Evolutionary conservation across 2,797 vertebrate species (phyloP).

Genomic region (Mormyrops boulengeri): DNA sequence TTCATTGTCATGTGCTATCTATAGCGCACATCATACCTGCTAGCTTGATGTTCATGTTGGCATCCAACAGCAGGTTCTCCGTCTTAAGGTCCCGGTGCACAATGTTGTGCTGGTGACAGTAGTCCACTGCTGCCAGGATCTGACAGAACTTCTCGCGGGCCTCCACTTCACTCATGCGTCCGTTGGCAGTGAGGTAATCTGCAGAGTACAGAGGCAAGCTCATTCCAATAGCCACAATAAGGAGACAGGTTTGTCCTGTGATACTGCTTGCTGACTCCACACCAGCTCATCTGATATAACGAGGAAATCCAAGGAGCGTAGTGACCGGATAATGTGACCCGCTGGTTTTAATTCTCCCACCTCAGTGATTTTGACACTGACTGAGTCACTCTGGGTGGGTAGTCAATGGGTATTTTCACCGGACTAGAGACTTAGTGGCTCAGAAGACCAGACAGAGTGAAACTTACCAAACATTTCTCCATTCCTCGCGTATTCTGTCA

Average conservation of each 20-base stretch:
- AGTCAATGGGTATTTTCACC: background rate
- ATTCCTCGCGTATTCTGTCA: conserved; percentile 93
- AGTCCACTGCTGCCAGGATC: conserved; percentile 91
- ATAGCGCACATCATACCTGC: conserved; percentile 64
- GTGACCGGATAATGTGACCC: background rate
- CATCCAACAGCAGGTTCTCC: conserved; percentile 87
- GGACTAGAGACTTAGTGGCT: background rate
- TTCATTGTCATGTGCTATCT: background rate
- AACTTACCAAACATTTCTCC: conserved; percentile 97
- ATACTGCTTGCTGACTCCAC: background rate
- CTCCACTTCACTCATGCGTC: conserved; percentile 83
- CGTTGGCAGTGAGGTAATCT: conserved; percentile 88
- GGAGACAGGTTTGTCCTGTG: background rate
- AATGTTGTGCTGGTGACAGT: conserved; percentile 89
- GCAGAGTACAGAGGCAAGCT: conserved; percentile 17
- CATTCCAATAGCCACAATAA: background rate
- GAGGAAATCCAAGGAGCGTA: background rate
- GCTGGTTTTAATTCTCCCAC: background rate
- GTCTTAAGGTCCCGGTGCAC: conserved; percentile 98
- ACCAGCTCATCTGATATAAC: background rate
- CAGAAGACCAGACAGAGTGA: background rate
- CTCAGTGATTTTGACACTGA: background rate
- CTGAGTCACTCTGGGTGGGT: background rate
- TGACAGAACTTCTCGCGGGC: conserved; percentile 92
- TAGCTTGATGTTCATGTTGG: conserved; percentile 95